These are phyloP conservation scores for Drosophila novamexicana DNA, from an alignment of 1,140 invertebrate species.

Conservation along the genomic window DNA sequence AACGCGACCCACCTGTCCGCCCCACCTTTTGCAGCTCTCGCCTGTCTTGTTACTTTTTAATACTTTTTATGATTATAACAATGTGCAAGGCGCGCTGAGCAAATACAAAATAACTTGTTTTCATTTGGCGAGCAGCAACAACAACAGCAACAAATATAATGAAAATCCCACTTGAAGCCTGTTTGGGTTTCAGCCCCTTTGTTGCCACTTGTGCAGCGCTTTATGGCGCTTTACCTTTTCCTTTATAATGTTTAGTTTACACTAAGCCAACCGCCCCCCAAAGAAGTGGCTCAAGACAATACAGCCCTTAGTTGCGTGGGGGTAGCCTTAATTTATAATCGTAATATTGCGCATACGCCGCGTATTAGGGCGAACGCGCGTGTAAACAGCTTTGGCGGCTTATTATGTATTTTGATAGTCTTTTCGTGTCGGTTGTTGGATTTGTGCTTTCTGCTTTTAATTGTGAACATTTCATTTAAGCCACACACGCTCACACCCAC, in stretches of 20 bases:
- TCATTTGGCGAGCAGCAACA: conserved; percentile 31
- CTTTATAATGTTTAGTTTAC: conserved; percentile 49
- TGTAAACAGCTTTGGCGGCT: conserved; percentile 45
- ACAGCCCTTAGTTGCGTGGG: conserved; percentile 1
- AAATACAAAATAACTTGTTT: conserved; percentile 74
- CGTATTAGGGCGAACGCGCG: conserved; percentile 30
- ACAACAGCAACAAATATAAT: conserved; percentile 45
- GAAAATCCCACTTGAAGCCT: conserved; percentile 46
- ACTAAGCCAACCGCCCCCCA: conserved; percentile 57
- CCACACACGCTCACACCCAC: conserved; percentile 33
- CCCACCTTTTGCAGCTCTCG: neutral
- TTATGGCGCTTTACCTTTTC: conserved; percentile 23
- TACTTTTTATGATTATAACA: conserved; percentile 81
- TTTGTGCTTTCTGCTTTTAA: conserved; percentile 70
- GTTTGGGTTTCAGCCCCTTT: conserved; percentile 51
- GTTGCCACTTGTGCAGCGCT: conserved; percentile 54
- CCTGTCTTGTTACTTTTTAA: conserved; percentile 69
- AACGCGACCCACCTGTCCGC: conserved; percentile 56
- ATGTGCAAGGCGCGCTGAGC: conserved; percentile 61
- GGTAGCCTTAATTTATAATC: conserved; percentile 55
- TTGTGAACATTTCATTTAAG: conserved; percentile 83
- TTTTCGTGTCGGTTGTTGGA: conserved; percentile 72
- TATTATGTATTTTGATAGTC: conserved; percentile 69
- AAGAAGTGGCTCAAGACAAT: conserved; percentile 17
- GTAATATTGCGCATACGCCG: conserved; percentile 68